These are phyloP conservation scores for Australoheros facetus DNA, from an alignment of 2,797 vertebrate genomes.

Conservation along the genomic window DNA sequence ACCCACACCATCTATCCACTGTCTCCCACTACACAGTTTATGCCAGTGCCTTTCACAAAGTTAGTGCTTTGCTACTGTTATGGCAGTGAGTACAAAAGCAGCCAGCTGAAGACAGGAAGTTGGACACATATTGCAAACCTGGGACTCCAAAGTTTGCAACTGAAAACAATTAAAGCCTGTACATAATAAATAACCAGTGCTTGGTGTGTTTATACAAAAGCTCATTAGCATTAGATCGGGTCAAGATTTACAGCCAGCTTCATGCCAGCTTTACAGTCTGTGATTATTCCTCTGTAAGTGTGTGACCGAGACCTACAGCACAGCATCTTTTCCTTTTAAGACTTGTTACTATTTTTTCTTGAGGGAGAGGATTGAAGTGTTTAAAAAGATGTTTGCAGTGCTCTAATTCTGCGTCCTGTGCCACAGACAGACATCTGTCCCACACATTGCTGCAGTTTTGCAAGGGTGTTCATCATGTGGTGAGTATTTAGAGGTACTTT, in stretches of 20 bases:
- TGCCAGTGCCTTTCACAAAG: conserved; percentile 43
- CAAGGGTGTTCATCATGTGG: conserved; percentile 50
- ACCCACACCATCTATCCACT: neutral
- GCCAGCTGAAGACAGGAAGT: conserved; percentile 66
- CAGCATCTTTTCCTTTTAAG: conserved; percentile 44
- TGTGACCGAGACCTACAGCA: conserved; percentile 58
- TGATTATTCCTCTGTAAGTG: conserved; percentile 65
- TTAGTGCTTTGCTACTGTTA: conserved; percentile 65
- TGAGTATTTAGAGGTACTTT: conserved; percentile 39
- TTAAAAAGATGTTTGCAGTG: conserved; percentile 56
- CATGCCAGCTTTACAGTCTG: conserved; percentile 53
- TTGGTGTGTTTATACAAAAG: conserved; percentile 48
- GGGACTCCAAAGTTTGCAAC: conserved; percentile 49
- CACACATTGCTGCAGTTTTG: conserved; percentile 74
- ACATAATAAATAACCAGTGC: conserved; percentile 35
- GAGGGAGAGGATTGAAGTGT: conserved; percentile 33
- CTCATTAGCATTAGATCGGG: conserved; percentile 60
- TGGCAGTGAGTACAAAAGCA: conserved; percentile 44
- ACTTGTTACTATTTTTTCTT: conserved; percentile 57
- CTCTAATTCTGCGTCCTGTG: conserved; percentile 41
- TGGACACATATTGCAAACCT: conserved; percentile 45
- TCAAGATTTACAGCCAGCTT: conserved; percentile 41
- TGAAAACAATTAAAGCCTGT: conserved; percentile 62
- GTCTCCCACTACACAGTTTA: neutral
- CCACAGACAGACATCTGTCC: conserved; percentile 80